Evolutionary conservation across 2,888 invertebrate species (phyloP), one percentile per base, ranked within the genome.

Genomic region (Drosophila eohydei): DNA sequence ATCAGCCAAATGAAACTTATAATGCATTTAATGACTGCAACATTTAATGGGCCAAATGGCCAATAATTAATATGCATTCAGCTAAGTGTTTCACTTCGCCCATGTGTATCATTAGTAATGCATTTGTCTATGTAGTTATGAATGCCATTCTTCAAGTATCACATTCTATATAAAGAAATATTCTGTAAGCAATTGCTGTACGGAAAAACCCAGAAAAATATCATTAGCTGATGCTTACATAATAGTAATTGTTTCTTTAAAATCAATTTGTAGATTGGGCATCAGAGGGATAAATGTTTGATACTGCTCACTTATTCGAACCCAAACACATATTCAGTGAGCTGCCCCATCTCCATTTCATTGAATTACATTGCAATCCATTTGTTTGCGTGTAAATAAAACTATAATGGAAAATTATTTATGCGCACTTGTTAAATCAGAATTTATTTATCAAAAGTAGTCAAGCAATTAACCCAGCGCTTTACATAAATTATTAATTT

Each of bases 21-120:
- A 76, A 65, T 81, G 64, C 38, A 44, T 62, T 75, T 70, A 69
- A 70, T 65, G 60, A 60, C 65, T 67, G 61, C 52, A 40, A 28
- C 51, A 72, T 58, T 74, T 72, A 52, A 46, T 36, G 30, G 52
- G 21, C 58, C 36, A 51, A 60, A 72, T 34, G 38, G 46, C 30
- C 8, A 62, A 60, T 62, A 57, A 51, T 64, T 67, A 59, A 65
- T 60, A 57, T 71, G 51, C 57, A 66, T 55, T 67, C 21, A 36
- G 60, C 51, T 51, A 55, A 52, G 56, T 65, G 28, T 40, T 60
- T 54, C 12, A 50, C 54, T 14, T 14, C 34, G 43, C 40, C 44
- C 32, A 16, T 43, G 58, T 14, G 5, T n/a, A 7, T 44, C 32
- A 63, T 75, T 76, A 54, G 50, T n/a, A 36, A 43, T 36, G 26